phyloP scores from a whole-genome alignment of 1,140 invertebrate genomes.

The Xylocopa sonorina region DNA sequence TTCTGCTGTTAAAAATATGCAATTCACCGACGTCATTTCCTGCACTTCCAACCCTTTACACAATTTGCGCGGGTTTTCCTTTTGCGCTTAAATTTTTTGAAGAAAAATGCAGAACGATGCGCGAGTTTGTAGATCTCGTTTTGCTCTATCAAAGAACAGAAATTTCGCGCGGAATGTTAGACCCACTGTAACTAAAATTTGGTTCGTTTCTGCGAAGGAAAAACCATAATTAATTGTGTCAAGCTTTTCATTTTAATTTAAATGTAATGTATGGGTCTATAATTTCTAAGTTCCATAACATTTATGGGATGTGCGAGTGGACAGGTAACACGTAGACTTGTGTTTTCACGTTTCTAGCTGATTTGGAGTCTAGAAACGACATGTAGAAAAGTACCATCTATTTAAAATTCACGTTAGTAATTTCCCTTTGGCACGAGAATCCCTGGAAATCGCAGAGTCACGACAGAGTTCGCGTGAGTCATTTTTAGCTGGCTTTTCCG shows the following conservation, averaged over 20 bases:
- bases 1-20: neutral
- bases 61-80: neutral
- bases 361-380: too few species aligned
- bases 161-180: neutral
- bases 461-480: neutral
- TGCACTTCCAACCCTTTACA: too few species aligned
- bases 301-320: too few species aligned
- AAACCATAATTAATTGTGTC: too few species aligned
- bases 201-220: too few species aligned
- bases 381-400: neutral
- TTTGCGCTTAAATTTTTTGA: neutral
- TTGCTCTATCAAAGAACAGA: neutral
- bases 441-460: too few species aligned
- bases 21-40: neutral
- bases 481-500: neutral
- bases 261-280: too few species aligned
- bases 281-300: too few species aligned
- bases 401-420: neutral
- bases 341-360: too few species aligned
- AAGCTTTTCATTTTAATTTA: too few species aligned
- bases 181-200: neutral
- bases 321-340: too few species aligned
- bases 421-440: neutral
- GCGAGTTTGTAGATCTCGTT: conserved; percentile 6
- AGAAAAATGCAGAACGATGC: neutral